These are phyloP conservation scores for Lissocephala sabroskyi DNA, from an alignment of 2,888 invertebrate genomes.

Conservation along the genomic window DNA sequence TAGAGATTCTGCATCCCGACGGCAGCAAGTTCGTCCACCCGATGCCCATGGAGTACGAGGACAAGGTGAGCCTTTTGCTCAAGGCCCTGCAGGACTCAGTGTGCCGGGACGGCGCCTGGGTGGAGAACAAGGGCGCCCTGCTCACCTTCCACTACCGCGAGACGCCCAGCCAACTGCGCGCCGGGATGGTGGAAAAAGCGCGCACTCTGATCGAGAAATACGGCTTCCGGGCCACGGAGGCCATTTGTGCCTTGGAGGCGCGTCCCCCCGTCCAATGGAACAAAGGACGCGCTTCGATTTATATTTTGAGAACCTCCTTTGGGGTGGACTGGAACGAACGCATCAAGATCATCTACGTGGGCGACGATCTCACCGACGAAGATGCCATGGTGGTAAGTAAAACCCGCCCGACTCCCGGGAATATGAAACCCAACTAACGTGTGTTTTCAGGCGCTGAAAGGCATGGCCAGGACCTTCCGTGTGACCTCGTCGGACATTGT, in stretches of 20 bases:
- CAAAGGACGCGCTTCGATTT: slow-evolving; percentile 90
- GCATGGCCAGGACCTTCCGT: slow-evolving; percentile 94
- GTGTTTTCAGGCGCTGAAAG: slow-evolving; percentile 83
- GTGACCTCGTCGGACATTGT: slow-evolving; percentile 88
- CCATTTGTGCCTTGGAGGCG: slow-evolving; percentile 92
- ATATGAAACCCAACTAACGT: too few relatives aligned
- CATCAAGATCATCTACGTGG: slow-evolving; percentile 90
- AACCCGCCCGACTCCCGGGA: too few relatives aligned
- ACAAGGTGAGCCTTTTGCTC: slow-evolving; percentile 83
- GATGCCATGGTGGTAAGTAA: slow-evolving; percentile 87
- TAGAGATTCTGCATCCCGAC: slow-evolving; percentile 91
- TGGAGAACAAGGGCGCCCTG: slow-evolving; percentile 90
- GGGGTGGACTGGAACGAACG: slow-evolving; percentile 94
- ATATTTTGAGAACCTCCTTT: slow-evolving; percentile 90
- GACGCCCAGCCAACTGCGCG: slow-evolving; percentile 80
- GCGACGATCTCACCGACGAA: slow-evolving; percentile 91
- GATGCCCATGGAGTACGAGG: slow-evolving; percentile 88
- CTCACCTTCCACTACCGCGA: slow-evolving; percentile 91
- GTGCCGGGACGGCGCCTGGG: slow-evolving; percentile 91
- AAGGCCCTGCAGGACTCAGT: slow-evolving; percentile 88
- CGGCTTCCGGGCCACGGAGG: slow-evolving; percentile 85
- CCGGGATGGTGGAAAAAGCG: slow-evolving; percentile 81
- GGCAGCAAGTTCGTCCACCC: slow-evolving; percentile 93
- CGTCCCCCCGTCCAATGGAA: slow-evolving; percentile 94
- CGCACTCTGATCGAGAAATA: slow-evolving; percentile 81